Conservation (phyloP, 1,140 invertebrate species). For the Vanessa tameamea region DNA sequence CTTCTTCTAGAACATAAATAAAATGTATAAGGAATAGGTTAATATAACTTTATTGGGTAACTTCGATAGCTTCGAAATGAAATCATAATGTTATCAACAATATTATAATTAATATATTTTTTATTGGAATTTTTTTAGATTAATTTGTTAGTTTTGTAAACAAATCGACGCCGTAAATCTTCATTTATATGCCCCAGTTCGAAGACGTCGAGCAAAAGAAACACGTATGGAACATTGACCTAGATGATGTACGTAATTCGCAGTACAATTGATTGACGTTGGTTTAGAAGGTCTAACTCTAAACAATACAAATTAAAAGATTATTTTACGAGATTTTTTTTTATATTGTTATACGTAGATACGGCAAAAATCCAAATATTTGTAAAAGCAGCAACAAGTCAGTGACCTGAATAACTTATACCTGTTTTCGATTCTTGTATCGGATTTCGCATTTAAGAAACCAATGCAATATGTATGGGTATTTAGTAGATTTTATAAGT, state of each 20-base stretch:
- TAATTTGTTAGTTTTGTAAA: slow-evolving; percentile 2
- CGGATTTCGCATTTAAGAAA: background rate
- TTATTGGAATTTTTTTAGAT: background rate
- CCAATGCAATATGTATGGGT: background rate
- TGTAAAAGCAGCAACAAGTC: background rate
- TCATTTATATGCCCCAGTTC: slow-evolving; percentile 5
- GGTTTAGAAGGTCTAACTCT: background rate
- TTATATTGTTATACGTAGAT: background rate
- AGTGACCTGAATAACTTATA: slow-evolving; percentile 11
- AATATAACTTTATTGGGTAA: slow-evolving; percentile 8
- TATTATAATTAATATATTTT: background rate
- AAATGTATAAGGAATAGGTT: slow-evolving; percentile 7
- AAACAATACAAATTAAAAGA: background rate
- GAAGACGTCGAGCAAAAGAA: slow-evolving; percentile 7
- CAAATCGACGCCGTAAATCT: background rate
- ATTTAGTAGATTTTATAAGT: background rate
- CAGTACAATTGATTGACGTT: background rate
- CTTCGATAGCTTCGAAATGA: background rate
- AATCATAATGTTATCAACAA: background rate
- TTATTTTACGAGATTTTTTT: background rate
- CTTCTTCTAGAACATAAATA: slow-evolving; percentile 13
- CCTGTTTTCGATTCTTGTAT: slow-evolving; percentile 3
- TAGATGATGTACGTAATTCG: background rate
- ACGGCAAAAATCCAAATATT: background rate
- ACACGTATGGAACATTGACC: slow-evolving; percentile 10